Evolutionary conservation across 2,113 vertebrate genomes (phyloP).

Genomic region (Sigmodon hispidus): DNA sequence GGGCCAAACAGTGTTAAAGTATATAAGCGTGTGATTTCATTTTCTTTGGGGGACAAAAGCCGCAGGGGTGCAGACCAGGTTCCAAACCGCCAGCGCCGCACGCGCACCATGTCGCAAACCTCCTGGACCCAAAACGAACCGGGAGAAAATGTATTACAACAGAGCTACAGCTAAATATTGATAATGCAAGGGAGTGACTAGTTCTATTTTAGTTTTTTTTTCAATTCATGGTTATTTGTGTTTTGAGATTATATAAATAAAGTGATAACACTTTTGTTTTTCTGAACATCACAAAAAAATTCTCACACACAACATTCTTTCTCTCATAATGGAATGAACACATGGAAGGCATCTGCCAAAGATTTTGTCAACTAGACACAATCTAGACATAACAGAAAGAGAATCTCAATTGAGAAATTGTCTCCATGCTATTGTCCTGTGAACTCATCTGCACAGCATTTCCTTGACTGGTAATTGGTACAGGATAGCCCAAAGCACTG

Average conservation of each 20-base stretch:
- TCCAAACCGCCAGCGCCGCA: too few species aligned
- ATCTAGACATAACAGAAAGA: background rate
- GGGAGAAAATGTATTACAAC: too few species aligned
- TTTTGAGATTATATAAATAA: constrained; percentile 16
- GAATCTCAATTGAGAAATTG: background rate
- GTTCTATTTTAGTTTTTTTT: background rate
- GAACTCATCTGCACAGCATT: background rate
- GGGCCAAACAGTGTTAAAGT: too few species aligned
- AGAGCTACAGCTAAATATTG: background rate
- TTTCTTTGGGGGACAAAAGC: too few species aligned
- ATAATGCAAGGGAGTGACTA: background rate
- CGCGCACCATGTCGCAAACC: too few species aligned
- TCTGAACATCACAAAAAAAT: constrained; percentile 14
- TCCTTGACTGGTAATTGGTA: background rate
- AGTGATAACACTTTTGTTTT: background rate
- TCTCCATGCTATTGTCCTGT: background rate
- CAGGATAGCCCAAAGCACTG: background rate
- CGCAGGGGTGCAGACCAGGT: too few species aligned
- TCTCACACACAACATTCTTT: background rate
- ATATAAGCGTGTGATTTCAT: too few species aligned
- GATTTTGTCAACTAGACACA: background rate
- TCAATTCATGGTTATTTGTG: background rate
- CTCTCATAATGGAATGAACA: background rate
- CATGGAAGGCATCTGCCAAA: background rate
- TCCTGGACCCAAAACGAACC: too few species aligned